These are phyloP conservation scores for Clusia tigrina DNA, from an alignment of 2,888 invertebrate genomes.

Conservation along the genomic window DNA sequence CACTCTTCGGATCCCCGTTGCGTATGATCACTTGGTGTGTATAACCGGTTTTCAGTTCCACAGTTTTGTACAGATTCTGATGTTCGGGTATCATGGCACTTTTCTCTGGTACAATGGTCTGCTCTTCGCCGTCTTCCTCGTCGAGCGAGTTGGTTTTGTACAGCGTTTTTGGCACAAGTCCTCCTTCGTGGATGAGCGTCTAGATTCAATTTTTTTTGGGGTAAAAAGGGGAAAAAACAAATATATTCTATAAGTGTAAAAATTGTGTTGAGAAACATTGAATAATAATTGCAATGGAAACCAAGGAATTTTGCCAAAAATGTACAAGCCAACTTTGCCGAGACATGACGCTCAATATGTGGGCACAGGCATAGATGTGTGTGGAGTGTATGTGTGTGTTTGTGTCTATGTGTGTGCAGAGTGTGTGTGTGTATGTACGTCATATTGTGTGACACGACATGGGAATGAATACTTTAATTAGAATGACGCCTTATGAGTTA, in stretches of 20 bases:
- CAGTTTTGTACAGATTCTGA: constrained; percentile 60
- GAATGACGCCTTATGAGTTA: too few relatives aligned
- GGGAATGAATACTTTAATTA: too few relatives aligned
- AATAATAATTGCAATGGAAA: too few relatives aligned
- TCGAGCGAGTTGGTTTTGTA: constrained; percentile 71
- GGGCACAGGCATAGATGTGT: too few relatives aligned
- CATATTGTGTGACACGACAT: too few relatives aligned
- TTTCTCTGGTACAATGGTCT: constrained; percentile 39
- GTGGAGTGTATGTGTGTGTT: too few relatives aligned
- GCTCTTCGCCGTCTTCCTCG: constrained; percentile 44
- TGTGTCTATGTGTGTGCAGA: too few relatives aligned
- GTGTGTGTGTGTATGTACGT: too few relatives aligned
- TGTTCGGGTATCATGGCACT: constrained; percentile 50
- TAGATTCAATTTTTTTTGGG: constrained; percentile 56
- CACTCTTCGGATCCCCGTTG: constrained; percentile 85
- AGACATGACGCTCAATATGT: not conserved
- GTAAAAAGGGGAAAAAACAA: constrained; percentile 10
- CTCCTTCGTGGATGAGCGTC: constrained; percentile 87
- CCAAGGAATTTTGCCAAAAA: not conserved
- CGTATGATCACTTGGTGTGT: constrained; percentile 80
- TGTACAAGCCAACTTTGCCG: not conserved
- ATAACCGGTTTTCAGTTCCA: constrained; percentile 65
- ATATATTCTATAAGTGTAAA: not conserved
- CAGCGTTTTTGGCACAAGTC: constrained; percentile 85
- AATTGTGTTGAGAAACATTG: constrained; percentile 14